Evolutionary conservation across 2,113 vertebrate genomes (phyloP), one percentile per base, ranked within the genome.

Genomic region (Spermophilus dauricus): DNA sequence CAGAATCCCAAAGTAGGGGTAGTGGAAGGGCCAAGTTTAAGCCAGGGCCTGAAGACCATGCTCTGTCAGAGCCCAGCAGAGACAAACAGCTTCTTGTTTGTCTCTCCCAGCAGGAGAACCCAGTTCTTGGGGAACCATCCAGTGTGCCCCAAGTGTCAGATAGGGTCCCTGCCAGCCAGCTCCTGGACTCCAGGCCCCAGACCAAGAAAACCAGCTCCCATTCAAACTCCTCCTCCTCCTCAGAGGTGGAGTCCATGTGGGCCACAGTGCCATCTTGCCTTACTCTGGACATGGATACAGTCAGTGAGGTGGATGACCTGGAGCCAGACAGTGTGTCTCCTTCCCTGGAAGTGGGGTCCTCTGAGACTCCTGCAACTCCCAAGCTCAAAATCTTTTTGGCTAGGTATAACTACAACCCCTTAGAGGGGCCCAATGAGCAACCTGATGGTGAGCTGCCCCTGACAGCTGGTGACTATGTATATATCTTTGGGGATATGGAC

Each of bases 321-420:
- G 99, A 99, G 81, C 98, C 97, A 1, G 99, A 99, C 53, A 97
- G 88, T 11, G 87, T 98, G 73, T 98, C 99, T 82, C 98, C 98
- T 1, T 97, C 98, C 76, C 98, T 98, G 5, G 99, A 98, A 94
- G 70, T 96, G 58, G 97, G 97, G 95, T 97, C 78, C 97, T 98
- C 87, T 84, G 97, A 92, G 82, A 69, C 56, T 69, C 39, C 70
- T 0, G 1, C 67, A 8, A 39, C 96, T 96, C 98, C 99, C 22
- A 99, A 99, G 89, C 98, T 99, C 85, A 99, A 99, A 97, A 98
- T 99, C 89, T 99, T 99, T 96, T 99, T 99, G 95, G 99, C 99
- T 80, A 96, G 96, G 86, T 99, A 99, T 95, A 99, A 99, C 97
- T 99, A 99, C 72, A 99, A 99, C 95, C 99, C 99, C 5, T 99